Evolutionary conservation across 2,113 vertebrate species (phyloP).

Genomic region (Oplegnathus fasciatus): DNA sequence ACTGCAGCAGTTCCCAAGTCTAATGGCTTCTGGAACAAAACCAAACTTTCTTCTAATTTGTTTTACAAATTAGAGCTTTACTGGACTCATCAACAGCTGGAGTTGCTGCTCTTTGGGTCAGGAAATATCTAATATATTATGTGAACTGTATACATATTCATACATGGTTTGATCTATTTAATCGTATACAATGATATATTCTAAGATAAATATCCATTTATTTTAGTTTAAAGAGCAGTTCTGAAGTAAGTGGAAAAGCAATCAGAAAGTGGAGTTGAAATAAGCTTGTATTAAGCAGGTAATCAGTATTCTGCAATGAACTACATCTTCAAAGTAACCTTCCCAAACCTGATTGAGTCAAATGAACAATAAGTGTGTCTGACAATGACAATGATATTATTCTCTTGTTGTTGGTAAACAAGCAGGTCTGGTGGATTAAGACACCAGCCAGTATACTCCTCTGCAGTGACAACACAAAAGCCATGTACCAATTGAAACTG

Average conservation of each 20-base stretch:
- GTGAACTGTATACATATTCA: constrained; percentile 19
- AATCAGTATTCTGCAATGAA: constrained; percentile 79
- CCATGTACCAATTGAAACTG: constrained; percentile 76
- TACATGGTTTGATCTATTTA: constrained; percentile 22
- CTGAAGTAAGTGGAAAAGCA: constrained; percentile 54
- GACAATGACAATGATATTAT: constrained; percentile 79
- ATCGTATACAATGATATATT: neutral
- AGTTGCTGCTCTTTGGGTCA: neutral
- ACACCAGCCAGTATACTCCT: constrained; percentile 65
- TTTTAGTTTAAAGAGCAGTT: constrained; percentile 42
- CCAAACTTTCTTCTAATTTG: neutral
- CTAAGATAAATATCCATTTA: constrained; percentile 43
- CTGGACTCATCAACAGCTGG: neutral
- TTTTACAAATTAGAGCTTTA: constrained; percentile 5
- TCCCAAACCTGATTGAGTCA: constrained; percentile 78
- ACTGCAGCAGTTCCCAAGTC: neutral
- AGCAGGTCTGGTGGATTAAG: constrained; percentile 80
- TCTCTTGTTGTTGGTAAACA: constrained; percentile 76
- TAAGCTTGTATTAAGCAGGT: constrained; percentile 69
- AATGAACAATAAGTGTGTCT: constrained; percentile 78
- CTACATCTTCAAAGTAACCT: constrained; percentile 77
- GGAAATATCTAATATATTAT: constrained; percentile 11
- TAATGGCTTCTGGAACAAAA: neutral
- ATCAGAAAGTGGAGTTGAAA: constrained; percentile 64
- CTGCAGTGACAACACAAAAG: constrained; percentile 76